Evolutionary conservation across 2,797 vertebrate species (phyloP).

Genomic region (Chromis chromis): DNA sequence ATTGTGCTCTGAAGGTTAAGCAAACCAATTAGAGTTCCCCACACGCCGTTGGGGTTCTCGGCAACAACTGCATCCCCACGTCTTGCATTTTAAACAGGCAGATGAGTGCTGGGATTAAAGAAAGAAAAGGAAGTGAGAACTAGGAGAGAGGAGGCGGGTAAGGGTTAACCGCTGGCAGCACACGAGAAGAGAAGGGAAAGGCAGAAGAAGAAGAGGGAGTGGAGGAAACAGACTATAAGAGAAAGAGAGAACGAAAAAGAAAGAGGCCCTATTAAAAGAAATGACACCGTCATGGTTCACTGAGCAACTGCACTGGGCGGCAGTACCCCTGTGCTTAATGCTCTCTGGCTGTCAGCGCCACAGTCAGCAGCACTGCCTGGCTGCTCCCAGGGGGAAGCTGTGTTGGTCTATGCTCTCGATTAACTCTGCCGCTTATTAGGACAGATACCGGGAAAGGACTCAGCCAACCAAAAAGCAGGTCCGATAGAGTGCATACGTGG

Average conservation of each 20-base stretch:
- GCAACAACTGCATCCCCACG: conserved; percentile 75
- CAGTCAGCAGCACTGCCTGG: conserved; percentile 74
- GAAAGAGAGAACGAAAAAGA: conserved; percentile 53
- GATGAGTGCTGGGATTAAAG: conserved; percentile 56
- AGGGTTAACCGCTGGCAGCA: conserved; percentile 36
- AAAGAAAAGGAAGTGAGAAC: conserved; percentile 29
- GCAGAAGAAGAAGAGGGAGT: conserved; percentile 14
- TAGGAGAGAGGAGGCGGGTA: conserved; percentile 33
- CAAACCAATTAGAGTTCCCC: conserved; percentile 85
- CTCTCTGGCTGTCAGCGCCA: conserved; percentile 79
- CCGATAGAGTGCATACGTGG: conserved; percentile 52
- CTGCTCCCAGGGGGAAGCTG: conserved; percentile 73
- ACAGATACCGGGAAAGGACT: conserved; percentile 72
- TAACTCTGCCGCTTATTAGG: conserved; percentile 80
- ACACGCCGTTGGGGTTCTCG: conserved; percentile 75
- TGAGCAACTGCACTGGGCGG: conserved; percentile 70
- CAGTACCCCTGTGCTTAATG: conserved; percentile 78
- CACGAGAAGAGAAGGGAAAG: conserved; percentile 43
- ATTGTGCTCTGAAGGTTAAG: conserved; percentile 87
- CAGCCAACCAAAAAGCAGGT: conserved; percentile 71
- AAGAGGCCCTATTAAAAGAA: conserved; percentile 84
- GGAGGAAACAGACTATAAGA: conserved; percentile 50
- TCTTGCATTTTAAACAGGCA: conserved; percentile 81
- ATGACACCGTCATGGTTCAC: conserved; percentile 83
- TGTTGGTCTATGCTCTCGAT: conserved; percentile 79